Evolutionary conservation across 2,888 invertebrate species (phyloP).

Genomic region (Drosophila robusta): DNA sequence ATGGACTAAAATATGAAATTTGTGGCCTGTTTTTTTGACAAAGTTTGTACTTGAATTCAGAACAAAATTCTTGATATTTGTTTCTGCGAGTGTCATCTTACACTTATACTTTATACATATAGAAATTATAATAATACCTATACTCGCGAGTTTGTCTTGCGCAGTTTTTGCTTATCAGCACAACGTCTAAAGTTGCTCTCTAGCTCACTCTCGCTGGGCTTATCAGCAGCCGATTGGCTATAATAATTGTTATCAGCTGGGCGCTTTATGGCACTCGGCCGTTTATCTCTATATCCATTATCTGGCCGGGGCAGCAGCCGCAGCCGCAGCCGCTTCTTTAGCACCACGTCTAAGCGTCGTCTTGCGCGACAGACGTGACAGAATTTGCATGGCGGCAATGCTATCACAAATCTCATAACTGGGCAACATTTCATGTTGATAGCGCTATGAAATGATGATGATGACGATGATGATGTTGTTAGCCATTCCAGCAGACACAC

Average conservation of each 20-base stretch:
- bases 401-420: conserved; percentile 40
- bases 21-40: no score
- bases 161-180: conserved; percentile 25
- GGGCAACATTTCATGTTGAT: conserved; percentile 27
- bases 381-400: conserved; percentile 62
- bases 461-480: conserved; percentile 21
- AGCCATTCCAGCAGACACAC: conserved; percentile 19
- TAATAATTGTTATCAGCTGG: conserved; percentile 30
- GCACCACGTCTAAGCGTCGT: conserved; percentile 68
- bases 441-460: conserved; percentile 25
- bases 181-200: neutral
- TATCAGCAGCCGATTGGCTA: conserved; percentile 26
- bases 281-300: conserved; percentile 3
- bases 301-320: conserved; percentile 24
- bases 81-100: no score
- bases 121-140: neutral
- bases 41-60: no score
- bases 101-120: no score
- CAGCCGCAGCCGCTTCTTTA: conserved; percentile 26
- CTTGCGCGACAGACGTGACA: conserved; percentile 67
- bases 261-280: conserved; percentile 1
- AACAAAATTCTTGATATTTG: no score
- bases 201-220: conserved; percentile 2
- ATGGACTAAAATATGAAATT: no score
- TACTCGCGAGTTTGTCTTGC: conserved; percentile 12